phyloP scores from a whole-genome alignment of 2,113 vertebrate genomes.

The Spermophilus dauricus region DNA sequence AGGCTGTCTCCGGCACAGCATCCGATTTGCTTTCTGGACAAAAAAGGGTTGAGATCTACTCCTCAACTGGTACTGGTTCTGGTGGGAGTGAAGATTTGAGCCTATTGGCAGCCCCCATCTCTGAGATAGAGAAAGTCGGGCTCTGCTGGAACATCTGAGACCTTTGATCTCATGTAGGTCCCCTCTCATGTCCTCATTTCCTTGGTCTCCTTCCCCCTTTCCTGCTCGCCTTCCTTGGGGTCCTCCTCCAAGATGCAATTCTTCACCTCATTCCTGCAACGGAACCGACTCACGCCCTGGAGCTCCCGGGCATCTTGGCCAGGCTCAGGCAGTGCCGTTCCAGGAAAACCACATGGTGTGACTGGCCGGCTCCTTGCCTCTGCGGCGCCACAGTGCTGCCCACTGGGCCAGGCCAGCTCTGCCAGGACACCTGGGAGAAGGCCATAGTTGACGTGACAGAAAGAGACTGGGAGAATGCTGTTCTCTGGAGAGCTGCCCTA shows the following conservation, averaged over 20 bases:
- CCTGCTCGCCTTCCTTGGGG: not conserved
- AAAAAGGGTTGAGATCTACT: not conserved
- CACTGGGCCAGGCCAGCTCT: constrained; percentile 21
- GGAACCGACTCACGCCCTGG: not conserved
- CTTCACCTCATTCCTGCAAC: not conserved
- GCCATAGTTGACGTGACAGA: constrained; percentile 30
- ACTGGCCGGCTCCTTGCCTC: constrained; percentile 59
- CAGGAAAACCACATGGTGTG: constrained; percentile 58
- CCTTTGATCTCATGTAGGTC: not conserved
- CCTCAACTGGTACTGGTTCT: not conserved
- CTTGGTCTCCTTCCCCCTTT: not conserved
- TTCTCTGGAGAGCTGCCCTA: not conserved
- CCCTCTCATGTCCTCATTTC: not conserved
- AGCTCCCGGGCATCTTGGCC: constrained; percentile 55
- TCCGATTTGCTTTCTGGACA: not conserved
- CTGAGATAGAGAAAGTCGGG: not conserved
- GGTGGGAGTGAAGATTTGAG: not conserved
- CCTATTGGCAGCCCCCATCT: not conserved
- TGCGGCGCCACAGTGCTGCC: constrained; percentile 16
- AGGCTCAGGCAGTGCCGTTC: not conserved
- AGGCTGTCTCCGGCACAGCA: not conserved
- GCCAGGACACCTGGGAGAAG: constrained; percentile 70
- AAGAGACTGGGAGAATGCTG: not conserved
- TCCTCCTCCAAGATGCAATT: not conserved
- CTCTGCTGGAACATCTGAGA: not conserved